Evolutionary conservation across 2,113 vertebrate species (phyloP), one percentile per base, ranked within the genome.

Genomic region (Hepsetus odoe): DNA sequence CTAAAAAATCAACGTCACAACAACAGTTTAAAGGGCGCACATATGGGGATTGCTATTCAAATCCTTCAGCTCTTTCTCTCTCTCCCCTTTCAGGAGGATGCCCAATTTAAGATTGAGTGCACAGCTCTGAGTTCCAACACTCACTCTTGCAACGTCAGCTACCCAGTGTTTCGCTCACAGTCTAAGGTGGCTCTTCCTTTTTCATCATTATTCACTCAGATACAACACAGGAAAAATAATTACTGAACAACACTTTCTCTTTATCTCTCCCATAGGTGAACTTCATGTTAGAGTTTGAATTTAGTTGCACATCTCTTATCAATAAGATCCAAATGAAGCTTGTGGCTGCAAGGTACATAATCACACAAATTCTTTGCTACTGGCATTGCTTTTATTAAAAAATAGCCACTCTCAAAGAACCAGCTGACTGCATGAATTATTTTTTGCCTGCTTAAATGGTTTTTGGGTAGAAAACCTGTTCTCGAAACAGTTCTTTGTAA

Each of bases 231-330:
- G 38, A 14, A 1, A 40, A 71, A 51, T 2, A 33, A 28, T 28
- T 35, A 33, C 18, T 53, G 28, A 33, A 55, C 1, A 10, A 2
- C 9, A 1, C 55, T 28, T 10, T 58, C 56, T 30, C 56, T 24
- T n/a, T 80, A 42, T 62, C 2, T 24, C 22, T 72, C n/a, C 64
- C 74, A 65, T 84, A 98, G 96, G 95, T 97, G 70, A 92, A 93
- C 81, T 94, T 98, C 78, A 85, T 92, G 87, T 74, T 98, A 79
- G 97, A 98, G 90, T 95, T 98, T 82, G 96, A 98, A 87, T 97
- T 96, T 88, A 97, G 95, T 87, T 98, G 96, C 80, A 90, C 94
- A 0, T 74, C 89, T 64, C 92, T 97, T n/a, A 88, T 93, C 68
- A 92, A 78, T 80, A 90, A 88, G 61, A 92, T 95, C 0, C 92